Conservation (phyloP, 2,797 vertebrate genomes). For the Pempheris klunzingeri region DNA sequence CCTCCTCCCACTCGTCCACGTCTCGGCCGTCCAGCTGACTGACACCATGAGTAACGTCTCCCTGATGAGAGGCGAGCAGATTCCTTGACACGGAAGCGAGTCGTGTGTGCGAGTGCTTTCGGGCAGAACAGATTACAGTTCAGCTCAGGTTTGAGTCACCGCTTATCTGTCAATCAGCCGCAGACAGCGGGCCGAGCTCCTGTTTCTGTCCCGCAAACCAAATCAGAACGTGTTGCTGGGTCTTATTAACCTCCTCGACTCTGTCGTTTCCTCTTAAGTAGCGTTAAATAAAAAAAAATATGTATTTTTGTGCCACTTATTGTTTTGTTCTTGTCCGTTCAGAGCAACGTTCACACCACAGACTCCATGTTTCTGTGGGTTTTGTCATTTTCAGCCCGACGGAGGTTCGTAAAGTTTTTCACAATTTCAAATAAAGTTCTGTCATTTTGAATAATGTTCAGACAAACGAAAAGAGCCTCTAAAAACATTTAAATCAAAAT, state of each 20-base stretch:
- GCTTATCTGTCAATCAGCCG: conserved; percentile 28
- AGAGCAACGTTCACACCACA: too few species aligned
- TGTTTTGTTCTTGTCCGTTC: too few species aligned
- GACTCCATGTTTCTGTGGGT: too few species aligned
- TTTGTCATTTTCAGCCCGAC: too few species aligned
- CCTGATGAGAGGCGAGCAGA: conserved; percentile 43
- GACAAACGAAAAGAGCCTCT: neutral
- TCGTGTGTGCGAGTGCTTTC: conserved; percentile 26
- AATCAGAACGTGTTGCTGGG: neutral
- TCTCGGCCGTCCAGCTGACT: conserved; percentile 46
- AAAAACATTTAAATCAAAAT: too few species aligned
- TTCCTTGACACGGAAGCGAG: conserved; percentile 38
- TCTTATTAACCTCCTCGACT: neutral
- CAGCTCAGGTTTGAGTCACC: conserved; percentile 35
- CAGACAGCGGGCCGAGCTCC: neutral
- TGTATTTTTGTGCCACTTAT: too few species aligned
- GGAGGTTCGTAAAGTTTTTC: neutral
- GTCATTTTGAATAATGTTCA: neutral
- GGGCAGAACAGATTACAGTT: conserved; percentile 44
- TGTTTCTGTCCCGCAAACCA: neutral
- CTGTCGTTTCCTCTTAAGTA: neutral
- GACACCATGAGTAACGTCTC: conserved; percentile 48
- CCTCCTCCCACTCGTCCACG: conserved; percentile 25
- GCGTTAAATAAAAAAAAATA: neutral
- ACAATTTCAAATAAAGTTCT: neutral